phyloP scores from a whole-genome alignment of 2,113 vertebrate species.

The Myrmecophaga tridactyla region DNA sequence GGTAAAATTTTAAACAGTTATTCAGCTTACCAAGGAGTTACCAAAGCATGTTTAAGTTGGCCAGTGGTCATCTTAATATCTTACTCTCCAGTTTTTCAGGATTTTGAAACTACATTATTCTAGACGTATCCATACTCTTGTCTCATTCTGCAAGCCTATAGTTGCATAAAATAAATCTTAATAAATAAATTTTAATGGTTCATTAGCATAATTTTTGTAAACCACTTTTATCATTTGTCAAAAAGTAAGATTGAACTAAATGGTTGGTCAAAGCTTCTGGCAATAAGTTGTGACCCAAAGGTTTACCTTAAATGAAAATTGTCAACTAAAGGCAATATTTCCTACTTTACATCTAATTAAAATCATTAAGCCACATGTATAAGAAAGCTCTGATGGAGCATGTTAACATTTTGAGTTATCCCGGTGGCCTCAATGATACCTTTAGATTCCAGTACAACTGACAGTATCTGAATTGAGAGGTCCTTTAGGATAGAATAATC shows the following conservation, averaged over 20 bases:
- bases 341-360: slow-evolving; percentile 35
- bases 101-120: not conserved
- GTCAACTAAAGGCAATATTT: not conserved
- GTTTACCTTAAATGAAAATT: not conserved
- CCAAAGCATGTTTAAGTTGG: not conserved
- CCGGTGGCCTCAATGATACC: not conserved
- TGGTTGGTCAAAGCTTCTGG: not conserved
- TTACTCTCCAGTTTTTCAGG: not conserved
- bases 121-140: not conserved
- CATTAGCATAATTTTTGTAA: not conserved
- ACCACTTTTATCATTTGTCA: not conserved
- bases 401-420: not conserved
- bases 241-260: not conserved
- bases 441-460: not conserved
- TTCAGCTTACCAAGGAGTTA: not conserved
- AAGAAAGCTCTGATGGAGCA: not conserved
- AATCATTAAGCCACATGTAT: not conserved
- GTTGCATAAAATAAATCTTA: not conserved
- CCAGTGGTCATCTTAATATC: not conserved
- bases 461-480: not conserved
- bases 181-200: slow-evolving; percentile 17
- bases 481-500: slow-evolving; percentile 3
- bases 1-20: not conserved
- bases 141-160: not conserved
- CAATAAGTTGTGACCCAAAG: not conserved